Percentiles rank a stretch among this genome's conserved stretches.
Conservation (phyloP, 2,888 invertebrate species). For the Diarsia brunnea region DNA sequence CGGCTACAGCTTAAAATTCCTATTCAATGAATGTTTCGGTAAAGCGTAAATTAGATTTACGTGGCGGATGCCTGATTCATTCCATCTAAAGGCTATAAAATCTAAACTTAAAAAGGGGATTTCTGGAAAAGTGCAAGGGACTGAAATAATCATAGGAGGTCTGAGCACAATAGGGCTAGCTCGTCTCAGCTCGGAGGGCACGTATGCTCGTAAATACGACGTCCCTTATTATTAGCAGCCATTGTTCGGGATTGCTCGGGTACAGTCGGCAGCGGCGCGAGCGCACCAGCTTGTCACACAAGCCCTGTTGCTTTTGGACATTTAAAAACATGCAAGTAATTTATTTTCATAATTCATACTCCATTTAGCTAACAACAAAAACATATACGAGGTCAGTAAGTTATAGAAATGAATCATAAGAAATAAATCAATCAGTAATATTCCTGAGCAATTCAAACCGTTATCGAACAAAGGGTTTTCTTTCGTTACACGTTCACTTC, state of each 20-base stretch:
- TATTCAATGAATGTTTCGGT: constrained; percentile 74
- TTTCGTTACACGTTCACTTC: constrained; percentile 34
- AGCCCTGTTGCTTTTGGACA: constrained; percentile 63
- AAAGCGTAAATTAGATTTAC: constrained; percentile 82
- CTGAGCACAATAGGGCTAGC: constrained; percentile 88
- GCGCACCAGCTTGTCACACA: constrained; percentile 62
- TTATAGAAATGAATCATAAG: constrained; percentile 31
- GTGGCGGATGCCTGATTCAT: constrained; percentile 78
- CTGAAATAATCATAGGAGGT: constrained; percentile 90
- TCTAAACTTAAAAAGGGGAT: constrained; percentile 83
- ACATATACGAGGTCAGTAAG: constrained; percentile 16
- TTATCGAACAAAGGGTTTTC: constrained; percentile 31
- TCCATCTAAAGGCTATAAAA: constrained; percentile 83
- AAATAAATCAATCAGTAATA: constrained; percentile 34
- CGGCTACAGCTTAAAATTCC: constrained; percentile 70
- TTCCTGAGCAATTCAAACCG: not conserved
- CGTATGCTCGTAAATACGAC: constrained; percentile 90
- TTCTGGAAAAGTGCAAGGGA: constrained; percentile 86
- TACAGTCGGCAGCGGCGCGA: constrained; percentile 80
- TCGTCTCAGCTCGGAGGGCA: constrained; percentile 87
- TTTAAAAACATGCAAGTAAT: constrained; percentile 60
- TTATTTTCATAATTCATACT: constrained; percentile 55
- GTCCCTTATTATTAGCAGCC: constrained; percentile 89
- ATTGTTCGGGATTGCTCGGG: constrained; percentile 87
- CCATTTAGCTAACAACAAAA: constrained; percentile 41